Evolutionary conservation across 2,113 vertebrate species (phyloP).

Genomic region (Eleginops maclovinus): DNA sequence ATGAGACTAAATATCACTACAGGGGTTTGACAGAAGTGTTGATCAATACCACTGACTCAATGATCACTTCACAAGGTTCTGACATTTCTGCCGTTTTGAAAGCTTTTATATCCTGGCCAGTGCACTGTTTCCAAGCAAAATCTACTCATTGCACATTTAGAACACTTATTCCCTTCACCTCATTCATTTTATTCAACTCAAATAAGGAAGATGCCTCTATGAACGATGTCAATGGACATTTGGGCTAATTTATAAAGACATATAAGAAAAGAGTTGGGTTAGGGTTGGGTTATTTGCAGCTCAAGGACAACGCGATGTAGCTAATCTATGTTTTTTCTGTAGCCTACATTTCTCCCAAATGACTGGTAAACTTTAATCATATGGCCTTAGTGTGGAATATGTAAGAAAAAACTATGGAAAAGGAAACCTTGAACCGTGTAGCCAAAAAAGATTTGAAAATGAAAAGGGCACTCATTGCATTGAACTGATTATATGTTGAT

Average conservation of each 20-base stretch:
- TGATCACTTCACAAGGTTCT: conserved; percentile 48
- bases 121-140: conserved; percentile 21
- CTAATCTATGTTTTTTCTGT: too few relatives aligned
- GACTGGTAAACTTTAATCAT: too few relatives aligned
- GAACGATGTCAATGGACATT: conserved; percentile 29
- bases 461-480: too few relatives aligned
- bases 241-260: conserved; percentile 27
- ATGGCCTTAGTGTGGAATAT: too few relatives aligned
- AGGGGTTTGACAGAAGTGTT: conserved; percentile 50
- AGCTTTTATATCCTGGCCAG: conserved; percentile 32
- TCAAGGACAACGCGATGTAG: background rate
- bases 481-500: too few relatives aligned
- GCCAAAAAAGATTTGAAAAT: too few relatives aligned
- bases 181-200: conserved; percentile 31
- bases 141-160: background rate
- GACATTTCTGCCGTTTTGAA: conserved; percentile 56
- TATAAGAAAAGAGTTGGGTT: conserved; percentile 4
- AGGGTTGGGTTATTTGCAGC: too few relatives aligned
- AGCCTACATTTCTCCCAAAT: too few relatives aligned
- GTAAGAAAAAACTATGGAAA: too few relatives aligned
- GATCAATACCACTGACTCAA: conserved; percentile 54
- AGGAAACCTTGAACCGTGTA: too few relatives aligned
- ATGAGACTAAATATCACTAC: conserved; percentile 29
- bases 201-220: conserved; percentile 14
- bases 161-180: conserved; percentile 7